Evolutionary conservation across 2,888 invertebrate genomes (phyloP).

Genomic region (Leptopterna dolabrata): DNA sequence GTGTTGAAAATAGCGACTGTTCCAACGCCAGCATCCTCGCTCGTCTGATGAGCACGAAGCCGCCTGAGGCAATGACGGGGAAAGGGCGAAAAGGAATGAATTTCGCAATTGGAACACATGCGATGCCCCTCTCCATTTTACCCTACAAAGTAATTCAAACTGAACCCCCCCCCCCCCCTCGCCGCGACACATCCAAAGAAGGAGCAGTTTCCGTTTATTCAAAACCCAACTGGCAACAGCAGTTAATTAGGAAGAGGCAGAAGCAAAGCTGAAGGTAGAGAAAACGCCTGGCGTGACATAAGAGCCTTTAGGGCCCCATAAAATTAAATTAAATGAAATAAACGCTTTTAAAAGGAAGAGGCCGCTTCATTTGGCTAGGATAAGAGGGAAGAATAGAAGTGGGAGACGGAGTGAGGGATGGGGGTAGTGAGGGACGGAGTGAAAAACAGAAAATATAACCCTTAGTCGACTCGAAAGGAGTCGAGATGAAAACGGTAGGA

Average conservation of each 20-base stretch:
- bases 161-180: not conserved
- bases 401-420: no score
- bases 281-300: conserved; percentile 33
- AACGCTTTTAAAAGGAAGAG: conserved; percentile 50
- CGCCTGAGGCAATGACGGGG: no score
- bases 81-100: no score
- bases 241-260: conserved; percentile 37
- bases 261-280: conserved; percentile 10
- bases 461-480: not conserved
- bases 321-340: conserved; percentile 48
- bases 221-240: conserved; percentile 28
- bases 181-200: not conserved
- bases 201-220: conserved; percentile 14
- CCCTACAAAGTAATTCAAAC: not conserved
- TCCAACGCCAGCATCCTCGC: no score
- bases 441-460: conserved; percentile 1
- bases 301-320: conserved; percentile 47
- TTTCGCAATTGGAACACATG: no score
- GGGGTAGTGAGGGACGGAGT: not conserved
- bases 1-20: no score
- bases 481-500: not conserved
- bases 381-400: not conserved
- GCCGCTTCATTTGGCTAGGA: conserved; percentile 40
- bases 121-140: not conserved
- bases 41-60: no score